Evolutionary conservation across 37 sponge, comb jelly and placozoan genomes (phyloP).

Genomic region (Petrosia ficiformis): DNA sequence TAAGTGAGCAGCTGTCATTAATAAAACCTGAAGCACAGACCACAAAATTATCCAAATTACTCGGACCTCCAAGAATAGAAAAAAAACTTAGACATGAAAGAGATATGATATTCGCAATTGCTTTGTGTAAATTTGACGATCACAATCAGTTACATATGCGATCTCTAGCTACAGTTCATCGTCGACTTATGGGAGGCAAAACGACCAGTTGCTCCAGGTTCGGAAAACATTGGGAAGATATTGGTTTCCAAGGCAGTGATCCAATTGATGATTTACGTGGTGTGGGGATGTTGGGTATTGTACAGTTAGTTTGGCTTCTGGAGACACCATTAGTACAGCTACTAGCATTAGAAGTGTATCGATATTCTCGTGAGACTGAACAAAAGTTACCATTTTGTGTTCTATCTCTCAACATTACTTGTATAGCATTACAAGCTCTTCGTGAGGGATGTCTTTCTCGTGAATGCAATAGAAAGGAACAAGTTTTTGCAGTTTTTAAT

Average conservation of each 20-base stretch:
- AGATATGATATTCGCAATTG: conserved; percentile 63
- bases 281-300: conserved; percentile 76
- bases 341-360: conserved; percentile 61
- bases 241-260: conserved; percentile 86
- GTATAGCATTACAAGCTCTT: conserved; percentile 56
- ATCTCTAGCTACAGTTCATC: conserved; percentile 72
- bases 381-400: conserved; percentile 76
- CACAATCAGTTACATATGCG: conserved; percentile 55
- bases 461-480: conserved; percentile 67
- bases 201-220: conserved; percentile 57
- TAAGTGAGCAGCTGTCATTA: conserved; percentile 21
- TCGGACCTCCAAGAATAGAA: conserved; percentile 33
- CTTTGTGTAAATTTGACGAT: conserved; percentile 54
- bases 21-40: conserved; percentile 25
- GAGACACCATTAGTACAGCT: conserved; percentile 18
- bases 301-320: conserved; percentile 72
- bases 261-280: conserved; percentile 85
- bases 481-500: conserved; percentile 73
- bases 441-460: conserved; percentile 61
- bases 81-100: conserved; percentile 63
- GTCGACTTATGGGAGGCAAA: conserved; percentile 52
- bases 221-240: conserved; percentile 87
- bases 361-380: conserved; percentile 22
- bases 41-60: conserved; percentile 16
- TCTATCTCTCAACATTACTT: conserved; percentile 75